Conservation (phyloP, 2,888 invertebrate species). For the Chalcis sispes region DNA sequence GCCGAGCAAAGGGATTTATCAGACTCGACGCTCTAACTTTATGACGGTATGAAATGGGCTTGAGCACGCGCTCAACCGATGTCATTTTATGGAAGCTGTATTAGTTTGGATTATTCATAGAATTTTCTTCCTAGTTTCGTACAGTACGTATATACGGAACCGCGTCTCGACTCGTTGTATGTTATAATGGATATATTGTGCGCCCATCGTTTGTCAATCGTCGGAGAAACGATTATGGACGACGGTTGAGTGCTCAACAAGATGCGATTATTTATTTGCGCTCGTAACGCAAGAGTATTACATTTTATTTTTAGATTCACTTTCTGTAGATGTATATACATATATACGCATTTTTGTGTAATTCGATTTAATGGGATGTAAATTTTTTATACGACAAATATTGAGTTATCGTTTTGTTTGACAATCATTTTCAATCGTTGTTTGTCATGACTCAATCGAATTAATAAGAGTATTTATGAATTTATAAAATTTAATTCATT, state of each 20-base stretch:
- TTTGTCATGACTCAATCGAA: no score
- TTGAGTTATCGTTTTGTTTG: no score
- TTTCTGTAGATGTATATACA: no score
- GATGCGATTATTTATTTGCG: constrained; percentile 13
- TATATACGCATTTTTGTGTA: no score
- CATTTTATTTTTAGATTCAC: no score
- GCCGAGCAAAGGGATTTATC: constrained; percentile 42
- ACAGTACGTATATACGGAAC: no score
- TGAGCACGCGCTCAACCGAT: constrained; percentile 41
- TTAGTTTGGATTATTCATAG: constrained; percentile 52
- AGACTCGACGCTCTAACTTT: constrained; percentile 39
- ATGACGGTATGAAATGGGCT: constrained; percentile 39
- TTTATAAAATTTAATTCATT: no score
- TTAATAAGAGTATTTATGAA: no score
- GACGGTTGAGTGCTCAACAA: not conserved
- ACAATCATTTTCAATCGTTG: no score
- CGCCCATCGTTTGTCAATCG: constrained; percentile 11
- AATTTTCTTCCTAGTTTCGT: constrained; percentile 38
- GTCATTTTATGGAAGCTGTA: constrained; percentile 52
- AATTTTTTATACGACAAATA: no score
- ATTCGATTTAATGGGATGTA: no score
- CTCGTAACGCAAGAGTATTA: no score
- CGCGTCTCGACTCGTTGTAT: not conserved
- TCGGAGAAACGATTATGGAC: not conserved
- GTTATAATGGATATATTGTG: not conserved